phyloP scores from a whole-genome alignment of 2,888 invertebrate genomes.

The Vanessa cardui region DNA sequence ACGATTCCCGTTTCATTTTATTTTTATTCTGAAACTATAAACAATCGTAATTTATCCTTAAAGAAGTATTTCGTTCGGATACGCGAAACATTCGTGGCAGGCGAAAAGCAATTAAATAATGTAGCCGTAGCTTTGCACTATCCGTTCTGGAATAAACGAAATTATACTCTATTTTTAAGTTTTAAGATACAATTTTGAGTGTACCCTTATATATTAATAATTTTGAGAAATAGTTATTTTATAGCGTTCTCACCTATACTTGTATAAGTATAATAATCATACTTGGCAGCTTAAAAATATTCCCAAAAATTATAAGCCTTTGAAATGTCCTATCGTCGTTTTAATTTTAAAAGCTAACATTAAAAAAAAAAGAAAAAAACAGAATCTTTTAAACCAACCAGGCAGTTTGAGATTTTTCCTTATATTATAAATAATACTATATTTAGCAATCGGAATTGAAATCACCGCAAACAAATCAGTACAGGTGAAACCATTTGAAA shows the following conservation, averaged over 20 bases:
- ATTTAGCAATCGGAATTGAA: no score
- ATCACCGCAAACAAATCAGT: no score
- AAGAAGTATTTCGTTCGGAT: conserved; percentile 10
- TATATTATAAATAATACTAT: no score
- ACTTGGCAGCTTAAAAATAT: no score
- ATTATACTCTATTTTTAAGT: neutral
- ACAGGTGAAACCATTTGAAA: neutral
- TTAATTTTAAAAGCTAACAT: no score
- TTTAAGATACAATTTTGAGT: neutral
- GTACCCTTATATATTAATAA: neutral
- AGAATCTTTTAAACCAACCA: no score
- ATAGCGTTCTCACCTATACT: neutral
- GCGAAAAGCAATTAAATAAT: conserved; percentile 39
- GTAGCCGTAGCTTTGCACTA: conserved; percentile 22
- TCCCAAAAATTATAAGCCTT: no score
- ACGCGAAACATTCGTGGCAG: conserved; percentile 31
- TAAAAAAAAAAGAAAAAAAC: no score
- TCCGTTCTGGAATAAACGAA: neutral
- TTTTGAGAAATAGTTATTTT: neutral
- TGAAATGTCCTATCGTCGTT: no score
- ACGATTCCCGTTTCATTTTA: neutral
- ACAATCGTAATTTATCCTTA: conserved; percentile 11
- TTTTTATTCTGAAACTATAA: conserved; percentile 32
- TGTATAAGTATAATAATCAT: no score
- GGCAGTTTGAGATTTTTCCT: no score